phyloP scores from a whole-genome alignment of 1,140 invertebrate species.

The Polypedilum vanderplanki region DNA sequence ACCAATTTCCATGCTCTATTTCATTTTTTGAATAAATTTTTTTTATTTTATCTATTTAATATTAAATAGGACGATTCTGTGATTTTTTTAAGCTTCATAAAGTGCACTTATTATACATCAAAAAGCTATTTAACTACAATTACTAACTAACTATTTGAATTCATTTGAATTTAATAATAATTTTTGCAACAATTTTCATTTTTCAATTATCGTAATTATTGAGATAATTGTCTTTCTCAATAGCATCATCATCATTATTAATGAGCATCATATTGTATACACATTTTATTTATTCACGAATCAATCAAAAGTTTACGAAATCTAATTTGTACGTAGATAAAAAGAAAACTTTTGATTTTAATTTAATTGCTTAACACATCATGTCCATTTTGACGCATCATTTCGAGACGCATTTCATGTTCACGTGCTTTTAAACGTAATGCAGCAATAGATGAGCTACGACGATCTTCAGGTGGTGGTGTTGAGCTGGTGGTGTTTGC shows the following conservation, averaged over 20 bases:
- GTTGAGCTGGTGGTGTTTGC: conserved; percentile 34
- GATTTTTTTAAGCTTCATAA: neutral
- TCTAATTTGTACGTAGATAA: neutral
- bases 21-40: too few relatives aligned
- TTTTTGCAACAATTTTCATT: neutral
- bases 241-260: neutral
- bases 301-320: too few relatives aligned
- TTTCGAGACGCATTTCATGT: conserved; percentile 79
- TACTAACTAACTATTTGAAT: neutral
- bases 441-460: conserved; percentile 84
- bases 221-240: neutral
- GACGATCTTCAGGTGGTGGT: conserved; percentile 63
- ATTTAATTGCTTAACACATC: conserved; percentile 42
- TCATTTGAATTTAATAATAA: neutral
- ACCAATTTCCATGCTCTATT: neutral
- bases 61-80: neutral
- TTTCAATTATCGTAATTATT: too few relatives aligned
- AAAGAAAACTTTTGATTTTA: neutral
- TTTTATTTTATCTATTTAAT: neutral
- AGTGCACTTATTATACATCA: too few relatives aligned
- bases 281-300: too few relatives aligned
- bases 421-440: conserved; percentile 84
- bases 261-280: too few relatives aligned
- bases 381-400: conserved; percentile 69
- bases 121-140: neutral